These are phyloP conservation scores for Trichopoda pennipes DNA, from an alignment of 2,888 invertebrate species.

Conservation along the genomic window DNA sequence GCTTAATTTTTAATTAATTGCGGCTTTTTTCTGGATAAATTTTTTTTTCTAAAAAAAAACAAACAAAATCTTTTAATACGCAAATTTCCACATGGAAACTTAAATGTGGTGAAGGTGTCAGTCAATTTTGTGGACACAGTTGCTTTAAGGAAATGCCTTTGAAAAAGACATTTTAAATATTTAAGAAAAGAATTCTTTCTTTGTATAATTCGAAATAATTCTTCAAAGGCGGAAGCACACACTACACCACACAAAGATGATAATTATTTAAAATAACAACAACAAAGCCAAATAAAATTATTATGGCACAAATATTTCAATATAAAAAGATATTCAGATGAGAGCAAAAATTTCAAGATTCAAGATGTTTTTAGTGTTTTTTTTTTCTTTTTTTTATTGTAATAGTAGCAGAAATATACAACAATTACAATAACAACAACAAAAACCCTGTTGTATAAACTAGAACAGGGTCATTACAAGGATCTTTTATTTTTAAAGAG, in stretches of 20 bases:
- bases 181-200: not conserved
- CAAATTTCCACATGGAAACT: not conserved
- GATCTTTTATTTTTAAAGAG: constrained; percentile 54
- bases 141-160: not conserved
- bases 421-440: not conserved
- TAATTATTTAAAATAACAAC: not conserved
- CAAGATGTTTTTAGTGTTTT: not conserved
- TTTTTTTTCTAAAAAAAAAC: no score
- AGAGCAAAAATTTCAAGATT: constrained; percentile 45
- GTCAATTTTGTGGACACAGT: not conserved
- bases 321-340: constrained; percentile 19
- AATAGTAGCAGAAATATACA: constrained; percentile 18
- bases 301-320: constrained; percentile 17
- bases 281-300: constrained; percentile 2
- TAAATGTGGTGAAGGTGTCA: not conserved
- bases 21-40: no score
- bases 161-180: not conserved
- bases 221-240: constrained; percentile 6
- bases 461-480: constrained; percentile 64
- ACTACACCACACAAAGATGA: not conserved
- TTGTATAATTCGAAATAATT: not conserved
- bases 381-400: not conserved
- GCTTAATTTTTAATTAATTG: no score
- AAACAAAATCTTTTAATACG: constrained; percentile 21
- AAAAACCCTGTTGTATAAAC: constrained; percentile 52